Conservation (phyloP, 2,113 vertebrate species). For the Gymnorhina tibicen region DNA sequence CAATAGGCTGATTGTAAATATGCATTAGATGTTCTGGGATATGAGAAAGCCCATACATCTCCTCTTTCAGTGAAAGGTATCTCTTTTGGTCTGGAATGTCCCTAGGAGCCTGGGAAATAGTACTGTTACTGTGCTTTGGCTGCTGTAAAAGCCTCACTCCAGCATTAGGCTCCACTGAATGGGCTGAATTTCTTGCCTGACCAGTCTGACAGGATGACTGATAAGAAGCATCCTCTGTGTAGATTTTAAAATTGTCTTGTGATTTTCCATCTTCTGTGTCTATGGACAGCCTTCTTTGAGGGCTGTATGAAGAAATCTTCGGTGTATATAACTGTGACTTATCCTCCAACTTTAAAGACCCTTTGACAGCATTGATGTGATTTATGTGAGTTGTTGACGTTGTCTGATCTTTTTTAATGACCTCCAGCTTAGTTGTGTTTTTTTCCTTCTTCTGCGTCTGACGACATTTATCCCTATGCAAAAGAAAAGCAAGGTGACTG, state of each 20-base stretch:
- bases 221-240: slow-evolving; percentile 82
- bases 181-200: slow-evolving; percentile 56
- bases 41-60: slow-evolving; percentile 72
- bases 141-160: slow-evolving; percentile 60
- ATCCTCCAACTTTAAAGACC: slow-evolving; percentile 71
- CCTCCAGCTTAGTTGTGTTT: slow-evolving; percentile 80
- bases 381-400: slow-evolving; percentile 91
- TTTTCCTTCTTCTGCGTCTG: slow-evolving; percentile 74
- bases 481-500: neutral
- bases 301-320: slow-evolving; percentile 65
- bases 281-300: slow-evolving; percentile 69
- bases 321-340: slow-evolving; percentile 72
- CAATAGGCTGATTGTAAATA: slow-evolving; percentile 87
- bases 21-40: slow-evolving; percentile 86
- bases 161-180: slow-evolving; percentile 39
- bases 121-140: slow-evolving; percentile 69
- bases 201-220: slow-evolving; percentile 54
- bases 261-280: slow-evolving; percentile 73
- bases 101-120: slow-evolving; percentile 35
- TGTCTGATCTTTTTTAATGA: slow-evolving; percentile 91
- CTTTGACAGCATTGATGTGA: slow-evolving; percentile 66
- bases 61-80: slow-evolving; percentile 73
- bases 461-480: slow-evolving; percentile 73
- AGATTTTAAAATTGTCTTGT: slow-evolving; percentile 88
- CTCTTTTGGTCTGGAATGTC: slow-evolving; percentile 72